These are phyloP conservation scores for Craseonycteris thonglongyai DNA, from an alignment of 2,113 vertebrate genomes.

Conservation along the genomic window DNA sequence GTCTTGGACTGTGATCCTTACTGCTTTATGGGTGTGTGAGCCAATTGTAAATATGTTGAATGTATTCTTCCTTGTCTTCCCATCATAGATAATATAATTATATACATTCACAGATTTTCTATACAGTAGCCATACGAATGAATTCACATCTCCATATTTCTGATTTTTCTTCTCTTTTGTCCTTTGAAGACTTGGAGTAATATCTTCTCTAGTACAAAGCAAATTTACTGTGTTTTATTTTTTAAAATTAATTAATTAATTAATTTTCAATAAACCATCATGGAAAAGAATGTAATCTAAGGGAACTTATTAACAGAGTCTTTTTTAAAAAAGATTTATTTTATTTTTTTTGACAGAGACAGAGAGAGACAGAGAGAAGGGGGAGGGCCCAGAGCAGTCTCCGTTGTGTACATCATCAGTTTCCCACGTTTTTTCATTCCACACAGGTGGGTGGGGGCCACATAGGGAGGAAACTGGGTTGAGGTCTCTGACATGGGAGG, in stretches of 20 bases:
- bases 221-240: neutral
- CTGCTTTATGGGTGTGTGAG: neutral
- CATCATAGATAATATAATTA: neutral
- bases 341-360: too few species aligned
- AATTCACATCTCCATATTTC: neutral
- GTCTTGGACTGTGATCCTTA: neutral
- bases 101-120: neutral
- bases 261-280: neutral
- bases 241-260: neutral
- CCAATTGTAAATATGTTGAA: neutral
- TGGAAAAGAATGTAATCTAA: neutral
- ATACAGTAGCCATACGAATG: neutral
- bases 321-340: too few species aligned
- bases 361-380: too few species aligned
- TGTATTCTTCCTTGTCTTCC: neutral
- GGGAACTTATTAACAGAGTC: too few species aligned
- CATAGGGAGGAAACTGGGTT: too few species aligned
- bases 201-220: neutral
- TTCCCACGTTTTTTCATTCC: too few species aligned
- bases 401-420: too few species aligned
- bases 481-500: too few species aligned
- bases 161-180: neutral
- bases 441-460: too few species aligned
- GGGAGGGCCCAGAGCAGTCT: too few species aligned
- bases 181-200: neutral